Conservation (phyloP, 92 coral and sea anemone species). For the Plumapathes pennacea region DNA sequence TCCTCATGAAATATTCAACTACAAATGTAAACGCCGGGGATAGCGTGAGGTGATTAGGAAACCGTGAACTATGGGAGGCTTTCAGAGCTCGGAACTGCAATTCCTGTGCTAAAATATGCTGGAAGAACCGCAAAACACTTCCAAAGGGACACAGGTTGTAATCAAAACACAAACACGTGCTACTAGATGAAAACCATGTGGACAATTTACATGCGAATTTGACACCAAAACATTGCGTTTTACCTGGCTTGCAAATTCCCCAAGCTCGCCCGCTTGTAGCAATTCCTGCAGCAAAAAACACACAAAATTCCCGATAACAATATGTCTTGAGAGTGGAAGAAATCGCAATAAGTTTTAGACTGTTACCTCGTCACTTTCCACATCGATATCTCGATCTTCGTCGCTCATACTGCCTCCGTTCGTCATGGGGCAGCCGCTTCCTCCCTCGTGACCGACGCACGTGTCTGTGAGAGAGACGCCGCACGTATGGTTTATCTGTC, state of each 20-base stretch:
- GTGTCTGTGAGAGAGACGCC: constrained; percentile 65
- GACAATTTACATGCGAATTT: constrained; percentile 72
- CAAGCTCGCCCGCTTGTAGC: constrained; percentile 56
- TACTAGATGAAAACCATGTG: constrained; percentile 93
- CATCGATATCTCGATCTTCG: constrained; percentile 93
- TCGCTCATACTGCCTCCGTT: constrained; percentile 82
- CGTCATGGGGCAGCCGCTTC: constrained; percentile 45
- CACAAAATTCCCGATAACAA: constrained; percentile 33
- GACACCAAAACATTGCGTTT: constrained; percentile 84
- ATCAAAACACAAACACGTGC: constrained; percentile 86
- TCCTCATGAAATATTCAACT: constrained; percentile 71
- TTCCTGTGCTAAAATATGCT: background rate
- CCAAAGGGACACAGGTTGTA: constrained; percentile 22
- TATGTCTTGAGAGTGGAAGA: constrained; percentile 17
- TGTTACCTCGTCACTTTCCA: constrained; percentile 98
- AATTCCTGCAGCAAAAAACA: constrained; percentile 55
- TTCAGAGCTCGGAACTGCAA: background rate
- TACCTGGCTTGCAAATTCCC: constrained; percentile 82
- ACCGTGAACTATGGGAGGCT: constrained; percentile 1
- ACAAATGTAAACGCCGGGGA: constrained; percentile 43
- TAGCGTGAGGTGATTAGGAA: constrained; percentile 64
- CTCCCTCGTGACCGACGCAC: constrained; percentile 93
- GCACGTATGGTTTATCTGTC: too few species aligned
- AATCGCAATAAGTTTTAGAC: constrained; percentile 13
- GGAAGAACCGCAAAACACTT: constrained; percentile 4